These are phyloP conservation scores for Lepilemur septentrionalis DNA, from an alignment of 2,797 vertebrate species.

Conservation along the genomic window DNA sequence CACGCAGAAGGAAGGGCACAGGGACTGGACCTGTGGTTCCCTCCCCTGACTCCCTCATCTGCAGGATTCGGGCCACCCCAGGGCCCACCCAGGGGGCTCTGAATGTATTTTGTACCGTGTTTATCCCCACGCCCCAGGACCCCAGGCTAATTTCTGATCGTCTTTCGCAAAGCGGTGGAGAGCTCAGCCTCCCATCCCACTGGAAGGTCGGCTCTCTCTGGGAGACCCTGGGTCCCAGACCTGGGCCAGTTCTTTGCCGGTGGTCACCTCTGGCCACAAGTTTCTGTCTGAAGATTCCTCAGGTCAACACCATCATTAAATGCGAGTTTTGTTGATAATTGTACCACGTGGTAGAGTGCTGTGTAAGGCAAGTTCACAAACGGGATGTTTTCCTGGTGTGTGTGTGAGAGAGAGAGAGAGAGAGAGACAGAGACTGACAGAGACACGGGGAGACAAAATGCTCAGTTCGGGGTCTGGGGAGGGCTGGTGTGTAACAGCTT, in stretches of 20 bases:
- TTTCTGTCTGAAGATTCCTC: slow-evolving; percentile 80
- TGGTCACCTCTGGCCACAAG: background rate
- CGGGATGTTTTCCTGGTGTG: fast-evolving
- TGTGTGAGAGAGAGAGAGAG: background rate
- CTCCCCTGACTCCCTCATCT: slow-evolving; percentile 63
- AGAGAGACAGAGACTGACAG: background rate
- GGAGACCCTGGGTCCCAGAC: background rate
- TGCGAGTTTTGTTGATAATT: slow-evolving; percentile 76
- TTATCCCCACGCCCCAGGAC: background rate
- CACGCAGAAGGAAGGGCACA: background rate
- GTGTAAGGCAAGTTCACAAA: background rate
- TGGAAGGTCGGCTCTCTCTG: background rate
- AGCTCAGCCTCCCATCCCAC: background rate
- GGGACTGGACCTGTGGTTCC: background rate
- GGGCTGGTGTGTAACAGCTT: background rate
- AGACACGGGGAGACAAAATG: background rate
- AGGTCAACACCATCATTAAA: slow-evolving; percentile 84
- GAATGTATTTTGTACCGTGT: slow-evolving; percentile 91
- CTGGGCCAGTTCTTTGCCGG: background rate
- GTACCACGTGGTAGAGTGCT: background rate
- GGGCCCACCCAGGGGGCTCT: slow-evolving; percentile 73
- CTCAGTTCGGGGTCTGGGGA: fast-evolving
- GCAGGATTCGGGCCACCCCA: background rate
- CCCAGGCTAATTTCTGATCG: slow-evolving; percentile 62
- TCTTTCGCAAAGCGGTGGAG: slow-evolving; percentile 1